Conservation (phyloP, 1,140 invertebrate species). For the Metaphire vulgaris region DNA sequence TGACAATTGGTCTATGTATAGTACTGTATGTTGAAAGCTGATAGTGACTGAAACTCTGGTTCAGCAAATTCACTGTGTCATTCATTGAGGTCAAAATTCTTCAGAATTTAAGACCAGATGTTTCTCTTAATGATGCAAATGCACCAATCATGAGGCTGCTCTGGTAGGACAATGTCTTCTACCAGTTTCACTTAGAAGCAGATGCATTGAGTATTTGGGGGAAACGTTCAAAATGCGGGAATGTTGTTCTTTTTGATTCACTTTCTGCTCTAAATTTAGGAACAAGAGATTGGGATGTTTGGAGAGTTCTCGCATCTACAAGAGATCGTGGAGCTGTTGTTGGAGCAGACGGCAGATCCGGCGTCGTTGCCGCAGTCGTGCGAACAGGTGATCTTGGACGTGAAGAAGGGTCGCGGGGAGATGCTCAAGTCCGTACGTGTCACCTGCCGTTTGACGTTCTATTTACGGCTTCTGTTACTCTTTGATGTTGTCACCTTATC, state of each 20-base stretch:
- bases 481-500: too few relatives aligned
- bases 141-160: neutral
- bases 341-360: slow-evolving; percentile 16
- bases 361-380: slow-evolving; percentile 48
- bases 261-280: slow-evolving; percentile 11
- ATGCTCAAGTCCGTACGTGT: neutral
- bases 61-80: neutral
- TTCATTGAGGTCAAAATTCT: neutral
- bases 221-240: neutral
- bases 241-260: neutral
- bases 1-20: neutral
- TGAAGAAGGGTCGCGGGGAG: slow-evolving; percentile 55
- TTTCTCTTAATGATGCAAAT: neutral
- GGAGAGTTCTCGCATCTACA: slow-evolving; percentile 11
- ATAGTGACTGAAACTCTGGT: neutral
- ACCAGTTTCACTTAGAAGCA: too few relatives aligned
- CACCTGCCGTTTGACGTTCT: neutral
- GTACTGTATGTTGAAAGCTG: neutral
- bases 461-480: neutral
- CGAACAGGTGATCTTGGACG: slow-evolving; percentile 73
- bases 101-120: neutral
- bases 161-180: too few relatives aligned
- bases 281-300: slow-evolving; percentile 22
- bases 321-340: slow-evolving; percentile 19
- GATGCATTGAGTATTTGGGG: neutral